phyloP scores from a whole-genome alignment of 2,113 vertebrate genomes.

The Emydocephalus ijimae region DNA sequence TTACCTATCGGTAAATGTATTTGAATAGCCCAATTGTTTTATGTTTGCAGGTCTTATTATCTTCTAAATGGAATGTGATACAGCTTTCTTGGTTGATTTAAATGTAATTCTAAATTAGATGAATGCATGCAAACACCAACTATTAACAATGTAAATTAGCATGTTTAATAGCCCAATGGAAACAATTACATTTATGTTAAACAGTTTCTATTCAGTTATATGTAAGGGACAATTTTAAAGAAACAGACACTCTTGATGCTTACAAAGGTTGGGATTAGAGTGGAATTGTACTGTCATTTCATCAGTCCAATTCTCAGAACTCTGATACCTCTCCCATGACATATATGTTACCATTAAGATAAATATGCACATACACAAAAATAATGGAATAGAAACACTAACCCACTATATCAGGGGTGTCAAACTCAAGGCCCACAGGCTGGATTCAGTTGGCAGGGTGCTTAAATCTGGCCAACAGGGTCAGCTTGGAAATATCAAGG shows the following conservation, averaged over 20 bases:
- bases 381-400: background rate
- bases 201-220: background rate
- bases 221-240: background rate
- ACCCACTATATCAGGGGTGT: background rate
- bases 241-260: background rate
- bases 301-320: background rate
- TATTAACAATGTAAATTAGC: background rate
- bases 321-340: background rate
- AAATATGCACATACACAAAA: background rate
- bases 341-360: background rate
- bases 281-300: background rate
- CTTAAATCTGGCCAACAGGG: no score
- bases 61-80: background rate
- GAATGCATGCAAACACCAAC: background rate
- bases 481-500: no score
- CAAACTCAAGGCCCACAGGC: no score
- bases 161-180: background rate
- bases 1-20: background rate
- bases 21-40: background rate
- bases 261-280: background rate
- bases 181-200: background rate
- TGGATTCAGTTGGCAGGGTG: no score
- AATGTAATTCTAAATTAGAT: background rate
- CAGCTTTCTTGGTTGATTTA: background rate
- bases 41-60: background rate